Conservation (phyloP, 2,888 invertebrate genomes). For the Geophilus truncorum region DNA sequence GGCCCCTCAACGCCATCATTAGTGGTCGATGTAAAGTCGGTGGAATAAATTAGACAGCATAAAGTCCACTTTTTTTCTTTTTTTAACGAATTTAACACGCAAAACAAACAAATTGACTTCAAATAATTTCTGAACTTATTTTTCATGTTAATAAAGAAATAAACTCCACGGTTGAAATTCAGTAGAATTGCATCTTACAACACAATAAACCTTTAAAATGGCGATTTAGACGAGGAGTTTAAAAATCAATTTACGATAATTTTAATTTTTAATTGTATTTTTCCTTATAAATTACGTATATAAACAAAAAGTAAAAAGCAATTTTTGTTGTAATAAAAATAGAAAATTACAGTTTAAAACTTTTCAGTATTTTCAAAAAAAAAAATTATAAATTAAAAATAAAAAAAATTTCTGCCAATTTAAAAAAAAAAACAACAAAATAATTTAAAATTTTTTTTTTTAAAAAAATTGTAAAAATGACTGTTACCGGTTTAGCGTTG, state of each 20-base stretch:
- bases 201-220: not conserved
- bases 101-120: not conserved
- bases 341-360: not conserved
- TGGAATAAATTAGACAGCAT: not conserved
- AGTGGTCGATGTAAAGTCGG: not conserved
- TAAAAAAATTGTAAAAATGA: not conserved
- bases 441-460: not conserved
- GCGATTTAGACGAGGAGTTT: not conserved
- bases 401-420: no score
- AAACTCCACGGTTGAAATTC: no score
- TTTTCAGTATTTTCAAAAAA: not conserved
- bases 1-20: conserved; percentile 8
- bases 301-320: no score
- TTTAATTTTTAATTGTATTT: no score
- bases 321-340: no score
- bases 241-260: no score
- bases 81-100: not conserved
- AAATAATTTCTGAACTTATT: no score
- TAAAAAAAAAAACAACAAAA: not conserved
- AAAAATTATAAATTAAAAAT: not conserved
- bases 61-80: not conserved
- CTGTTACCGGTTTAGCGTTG: no score
- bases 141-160: no score
- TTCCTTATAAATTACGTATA: no score
- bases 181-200: not conserved